phyloP scores from a whole-genome alignment of 2,113 vertebrate species.

The Dendrocopos noguchii region DNA sequence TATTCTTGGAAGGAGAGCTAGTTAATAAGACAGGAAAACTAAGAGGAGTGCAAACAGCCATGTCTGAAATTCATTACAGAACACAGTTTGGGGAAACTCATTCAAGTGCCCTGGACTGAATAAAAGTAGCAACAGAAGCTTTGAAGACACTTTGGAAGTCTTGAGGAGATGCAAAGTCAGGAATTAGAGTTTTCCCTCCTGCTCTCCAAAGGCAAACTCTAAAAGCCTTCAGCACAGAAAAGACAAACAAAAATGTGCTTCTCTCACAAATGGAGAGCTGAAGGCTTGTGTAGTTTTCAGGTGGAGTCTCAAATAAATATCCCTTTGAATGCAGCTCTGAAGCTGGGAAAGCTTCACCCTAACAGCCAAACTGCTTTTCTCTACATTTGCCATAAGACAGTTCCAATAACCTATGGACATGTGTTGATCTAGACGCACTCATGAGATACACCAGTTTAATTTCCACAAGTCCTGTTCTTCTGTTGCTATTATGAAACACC shows the following conservation, averaged over 20 bases:
- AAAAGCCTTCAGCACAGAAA: background rate
- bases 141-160: background rate
- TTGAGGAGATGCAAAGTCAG: background rate
- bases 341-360: background rate
- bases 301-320: background rate
- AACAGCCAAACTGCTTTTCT: background rate
- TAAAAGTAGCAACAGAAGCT: background rate
- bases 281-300: background rate
- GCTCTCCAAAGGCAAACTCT: background rate
- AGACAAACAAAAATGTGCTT: background rate
- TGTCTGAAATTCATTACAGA: constrained; percentile 51
- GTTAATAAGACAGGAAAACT: constrained; percentile 84
- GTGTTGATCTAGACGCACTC: background rate
- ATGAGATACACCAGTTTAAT: background rate
- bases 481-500: background rate
- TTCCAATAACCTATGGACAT: background rate
- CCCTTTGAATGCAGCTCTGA: background rate
- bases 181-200: background rate
- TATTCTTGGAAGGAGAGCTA: constrained; percentile 87
- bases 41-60: constrained; percentile 75
- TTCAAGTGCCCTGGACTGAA: background rate
- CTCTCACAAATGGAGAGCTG: background rate
- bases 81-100: constrained; percentile 41
- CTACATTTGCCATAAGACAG: background rate
- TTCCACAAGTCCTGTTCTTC: background rate